Evolutionary conservation across 2,797 vertebrate species (phyloP).

Genomic region (Gobionotothen gibberifrons): DNA sequence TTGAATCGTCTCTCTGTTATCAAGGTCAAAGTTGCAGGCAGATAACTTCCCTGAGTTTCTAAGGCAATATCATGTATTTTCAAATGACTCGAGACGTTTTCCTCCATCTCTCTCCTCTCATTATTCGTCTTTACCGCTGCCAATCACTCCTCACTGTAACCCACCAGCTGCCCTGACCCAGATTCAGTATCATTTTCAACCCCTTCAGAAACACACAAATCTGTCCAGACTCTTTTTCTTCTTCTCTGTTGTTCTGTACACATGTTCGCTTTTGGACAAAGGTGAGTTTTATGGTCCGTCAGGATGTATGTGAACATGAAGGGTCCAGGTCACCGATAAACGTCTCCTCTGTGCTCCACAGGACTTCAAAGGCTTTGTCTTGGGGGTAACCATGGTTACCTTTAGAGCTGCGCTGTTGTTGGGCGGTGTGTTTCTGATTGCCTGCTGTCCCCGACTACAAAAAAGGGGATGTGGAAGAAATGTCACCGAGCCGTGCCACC

Average conservation of each 20-base stretch:
- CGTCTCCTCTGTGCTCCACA: constrained; percentile 41
- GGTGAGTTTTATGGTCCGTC: constrained; percentile 21
- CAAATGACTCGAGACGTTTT: constrained; percentile 15
- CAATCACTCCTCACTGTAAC: constrained; percentile 36
- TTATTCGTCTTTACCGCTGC: constrained; percentile 42
- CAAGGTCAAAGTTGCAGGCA: constrained; percentile 20
- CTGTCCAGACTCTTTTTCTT: background rate
- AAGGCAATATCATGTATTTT: constrained; percentile 16
- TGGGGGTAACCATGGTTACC: constrained; percentile 80
- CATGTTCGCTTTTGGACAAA: constrained; percentile 5
- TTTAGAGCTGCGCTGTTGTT: constrained; percentile 57
- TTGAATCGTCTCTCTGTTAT: constrained; percentile 15
- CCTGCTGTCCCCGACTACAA: constrained; percentile 68
- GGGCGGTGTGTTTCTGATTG: constrained; percentile 61
- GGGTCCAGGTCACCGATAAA: constrained; percentile 61
- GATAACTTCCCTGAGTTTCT: constrained; percentile 21
- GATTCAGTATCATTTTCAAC: constrained; percentile 51
- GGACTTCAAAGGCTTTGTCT: constrained; percentile 67
- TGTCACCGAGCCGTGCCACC: constrained; percentile 48
- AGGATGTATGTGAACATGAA: constrained; percentile 30
- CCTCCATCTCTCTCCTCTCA: constrained; percentile 20
- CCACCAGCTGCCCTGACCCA: constrained; percentile 71
- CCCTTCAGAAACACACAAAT: constrained; percentile 26
- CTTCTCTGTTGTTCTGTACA: background rate
- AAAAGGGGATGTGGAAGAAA: constrained; percentile 44